Percentiles rank a stretch among this genome's conserved stretches.
Evolutionary conservation across 2,888 invertebrate genomes (phyloP).

Genomic region (Sinodicranocentrus sp.): DNA sequence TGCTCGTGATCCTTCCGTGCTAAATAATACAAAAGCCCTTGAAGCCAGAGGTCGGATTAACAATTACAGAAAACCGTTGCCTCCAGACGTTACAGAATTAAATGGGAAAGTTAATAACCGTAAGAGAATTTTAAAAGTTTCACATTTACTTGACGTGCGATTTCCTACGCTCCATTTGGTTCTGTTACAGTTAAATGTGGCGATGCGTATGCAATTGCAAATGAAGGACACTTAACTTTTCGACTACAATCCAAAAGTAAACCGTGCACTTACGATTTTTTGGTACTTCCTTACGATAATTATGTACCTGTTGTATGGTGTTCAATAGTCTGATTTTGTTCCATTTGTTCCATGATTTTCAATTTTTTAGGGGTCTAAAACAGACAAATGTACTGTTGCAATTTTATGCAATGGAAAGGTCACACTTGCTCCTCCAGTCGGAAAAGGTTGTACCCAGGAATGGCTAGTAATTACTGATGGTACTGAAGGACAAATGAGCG

Average conservation of each 20-base stretch:
- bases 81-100: neutral
- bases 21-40: too few species aligned
- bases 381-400: conserved; percentile 13
- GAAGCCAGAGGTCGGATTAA: too few species aligned
- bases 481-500: conserved; percentile 13
- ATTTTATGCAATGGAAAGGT: conserved; percentile 32
- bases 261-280: conserved; percentile 16
- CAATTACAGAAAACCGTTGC: neutral
- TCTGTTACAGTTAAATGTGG: conserved; percentile 34
- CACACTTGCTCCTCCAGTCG: neutral
- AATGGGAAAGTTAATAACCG: neutral
- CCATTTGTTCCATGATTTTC: too few species aligned
- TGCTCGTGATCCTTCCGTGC: too few species aligned
- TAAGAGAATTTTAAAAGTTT: too few species aligned
- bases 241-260: neutral
- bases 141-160: too few species aligned
- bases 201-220: neutral
- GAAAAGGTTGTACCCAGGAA: conserved; percentile 14
- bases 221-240: conserved; percentile 11
- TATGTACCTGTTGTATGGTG: too few species aligned
- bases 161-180: neutral
- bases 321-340: too few species aligned
- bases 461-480: conserved; percentile 28
- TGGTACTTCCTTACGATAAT: conserved; percentile 28
- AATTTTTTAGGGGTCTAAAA: conserved; percentile 40